phyloP scores from a whole-genome alignment of 2,797 vertebrate species.

The Aulostomus chinensis region DNA sequence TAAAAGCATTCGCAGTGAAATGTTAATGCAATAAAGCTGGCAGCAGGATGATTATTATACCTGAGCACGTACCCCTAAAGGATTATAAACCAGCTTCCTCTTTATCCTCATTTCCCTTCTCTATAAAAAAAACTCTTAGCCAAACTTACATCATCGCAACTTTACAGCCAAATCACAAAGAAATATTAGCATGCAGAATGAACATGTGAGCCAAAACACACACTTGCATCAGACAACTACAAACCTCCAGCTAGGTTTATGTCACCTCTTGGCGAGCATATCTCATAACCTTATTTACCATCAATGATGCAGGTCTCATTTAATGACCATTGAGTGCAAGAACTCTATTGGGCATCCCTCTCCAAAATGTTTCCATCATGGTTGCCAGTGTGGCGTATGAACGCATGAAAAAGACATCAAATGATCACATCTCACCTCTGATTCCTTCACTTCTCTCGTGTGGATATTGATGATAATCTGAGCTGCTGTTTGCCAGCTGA shows the following conservation, averaged over 20 bases:
- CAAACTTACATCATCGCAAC: conserved; percentile 8
- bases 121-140: background rate
- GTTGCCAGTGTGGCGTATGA: conserved; percentile 16
- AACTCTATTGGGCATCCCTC: conserved; percentile 57
- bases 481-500: conserved; percentile 16
- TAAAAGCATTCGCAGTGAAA: conserved; percentile 18
- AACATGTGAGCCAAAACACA: conserved; percentile 1
- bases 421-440: conserved; percentile 50
- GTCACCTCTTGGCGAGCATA: conserved; percentile 8
- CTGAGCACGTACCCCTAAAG: conserved; percentile 15
- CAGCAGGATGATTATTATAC: conserved; percentile 38
- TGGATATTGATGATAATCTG: conserved; percentile 39
- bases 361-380: conserved; percentile 36
- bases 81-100: conserved; percentile 28
- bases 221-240: background rate
- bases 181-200: background rate
- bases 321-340: conserved; percentile 15
- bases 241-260: conserved; percentile 4
- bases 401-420: conserved; percentile 41
- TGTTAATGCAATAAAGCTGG: conserved; percentile 45
- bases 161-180: background rate
- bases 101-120: conserved; percentile 12
- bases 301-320: conserved; percentile 19
- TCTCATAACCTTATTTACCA: conserved; percentile 45
- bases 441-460: conserved; percentile 25